These are phyloP conservation scores for Zeuzera pyrina DNA, from an alignment of 2,888 invertebrate species.

Conservation along the genomic window DNA sequence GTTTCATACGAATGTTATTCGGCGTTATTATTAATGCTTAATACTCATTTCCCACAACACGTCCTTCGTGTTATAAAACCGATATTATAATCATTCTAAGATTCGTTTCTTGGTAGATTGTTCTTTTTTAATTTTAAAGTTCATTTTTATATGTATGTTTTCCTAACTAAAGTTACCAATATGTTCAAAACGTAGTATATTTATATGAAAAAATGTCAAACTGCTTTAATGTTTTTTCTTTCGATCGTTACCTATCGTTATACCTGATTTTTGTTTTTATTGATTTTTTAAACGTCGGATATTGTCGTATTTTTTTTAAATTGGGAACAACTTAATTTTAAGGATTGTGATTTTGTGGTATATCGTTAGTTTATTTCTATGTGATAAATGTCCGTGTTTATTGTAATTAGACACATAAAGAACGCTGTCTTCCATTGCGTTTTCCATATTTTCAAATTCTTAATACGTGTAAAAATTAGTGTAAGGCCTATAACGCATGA, in stretches of 20 bases:
- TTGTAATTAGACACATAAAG: conserved; percentile 39
- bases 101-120: conserved; percentile 2
- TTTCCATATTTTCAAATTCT: conserved; percentile 39
- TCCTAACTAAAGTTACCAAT: conserved; percentile 70
- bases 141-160: background rate
- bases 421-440: conserved; percentile 65
- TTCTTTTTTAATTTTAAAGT: conserved; percentile 1
- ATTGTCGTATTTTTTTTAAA: conserved; percentile 48
- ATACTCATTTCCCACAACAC: too few relatives aligned
- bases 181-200: conserved; percentile 60
- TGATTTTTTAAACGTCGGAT: conserved; percentile 45
- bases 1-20: background rate
- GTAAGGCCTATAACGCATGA: conserved; percentile 47
- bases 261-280: conserved; percentile 59
- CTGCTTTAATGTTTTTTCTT: conserved; percentile 58
- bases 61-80: too few relatives aligned
- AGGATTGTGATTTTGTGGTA: conserved; percentile 66
- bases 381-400: conserved; percentile 59
- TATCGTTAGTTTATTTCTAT: conserved; percentile 55
- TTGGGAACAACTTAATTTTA: conserved; percentile 69
- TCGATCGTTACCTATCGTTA: conserved; percentile 64
- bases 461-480: conserved; percentile 45
- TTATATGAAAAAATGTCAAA: conserved; percentile 44
- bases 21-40: background rate
- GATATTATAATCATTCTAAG: too few relatives aligned